A percentile compares a stretch with the other conserved stretches of the same genome.
Evolutionary conservation across 92 coral and sea anemone species (phyloP).

Genomic region (Epizoanthus illoricatus): DNA sequence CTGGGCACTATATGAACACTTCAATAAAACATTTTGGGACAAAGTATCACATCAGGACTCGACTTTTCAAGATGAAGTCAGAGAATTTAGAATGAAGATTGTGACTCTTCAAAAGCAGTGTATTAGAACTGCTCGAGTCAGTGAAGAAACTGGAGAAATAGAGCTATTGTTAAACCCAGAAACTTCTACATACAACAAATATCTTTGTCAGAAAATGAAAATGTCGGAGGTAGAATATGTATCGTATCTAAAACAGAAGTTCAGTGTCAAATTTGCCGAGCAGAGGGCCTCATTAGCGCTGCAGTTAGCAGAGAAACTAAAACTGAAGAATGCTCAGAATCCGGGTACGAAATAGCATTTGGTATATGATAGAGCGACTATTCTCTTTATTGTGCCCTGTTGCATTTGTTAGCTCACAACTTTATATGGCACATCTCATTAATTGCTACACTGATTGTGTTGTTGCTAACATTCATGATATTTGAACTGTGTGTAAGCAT

Average conservation of each 20-base stretch:
- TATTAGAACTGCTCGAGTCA: conserved; percentile 45
- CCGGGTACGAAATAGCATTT: not conserved
- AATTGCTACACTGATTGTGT: too few species aligned
- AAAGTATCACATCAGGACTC: conserved; percentile 63
- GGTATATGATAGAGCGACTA: not conserved
- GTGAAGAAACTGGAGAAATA: conserved; percentile 65
- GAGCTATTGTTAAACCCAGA: conserved; percentile 37
- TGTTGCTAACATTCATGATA: too few species aligned
- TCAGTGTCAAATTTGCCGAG: conserved; percentile 38
- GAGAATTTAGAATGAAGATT: conserved; percentile 52
- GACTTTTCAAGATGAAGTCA: conserved; percentile 68
- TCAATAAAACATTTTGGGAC: conserved; percentile 86
- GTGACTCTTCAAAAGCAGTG: conserved; percentile 57
- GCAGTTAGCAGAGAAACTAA: not conserved
- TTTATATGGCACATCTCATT: too few species aligned
- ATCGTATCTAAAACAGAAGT: conserved; percentile 70
- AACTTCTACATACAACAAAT: conserved; percentile 44
- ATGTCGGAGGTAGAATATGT: conserved; percentile 75
- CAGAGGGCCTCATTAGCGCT: conserved; percentile 15
- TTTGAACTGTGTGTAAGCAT: too few species aligned
- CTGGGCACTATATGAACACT: conserved; percentile 63
- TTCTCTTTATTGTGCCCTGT: too few species aligned
- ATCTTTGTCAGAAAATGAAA: conserved; percentile 77
- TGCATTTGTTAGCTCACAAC: too few species aligned
- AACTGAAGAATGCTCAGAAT: not conserved